Conservation (phyloP, 2,888 invertebrate species). For the Meiosimyza platycephala region DNA sequence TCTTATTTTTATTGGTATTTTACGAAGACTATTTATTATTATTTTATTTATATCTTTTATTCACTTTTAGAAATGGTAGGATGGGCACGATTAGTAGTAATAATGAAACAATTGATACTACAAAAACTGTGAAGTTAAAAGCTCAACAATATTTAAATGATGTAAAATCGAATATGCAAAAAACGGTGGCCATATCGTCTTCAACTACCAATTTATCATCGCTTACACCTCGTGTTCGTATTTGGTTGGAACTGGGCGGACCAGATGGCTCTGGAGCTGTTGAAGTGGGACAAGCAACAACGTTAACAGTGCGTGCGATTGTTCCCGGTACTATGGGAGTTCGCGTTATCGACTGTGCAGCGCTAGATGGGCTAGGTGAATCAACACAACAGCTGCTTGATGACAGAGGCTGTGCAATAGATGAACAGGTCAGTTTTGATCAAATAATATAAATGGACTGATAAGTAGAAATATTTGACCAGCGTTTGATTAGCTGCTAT, state of each 20-base stretch:
- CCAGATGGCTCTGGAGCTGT: conserved; percentile 71
- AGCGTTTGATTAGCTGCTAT: too few relatives aligned
- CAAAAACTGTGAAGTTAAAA: conserved; percentile 15
- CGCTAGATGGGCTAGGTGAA: conserved; percentile 82
- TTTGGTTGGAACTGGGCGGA: conserved; percentile 78
- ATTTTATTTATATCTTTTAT: too few relatives aligned
- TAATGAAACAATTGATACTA: not conserved
- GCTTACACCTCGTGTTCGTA: conserved; percentile 71
- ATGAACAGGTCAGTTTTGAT: conserved; percentile 69
- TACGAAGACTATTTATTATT: not conserved
- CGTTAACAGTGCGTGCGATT: conserved; percentile 69
- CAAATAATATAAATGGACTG: not conserved
- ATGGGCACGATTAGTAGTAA: conserved; percentile 68
- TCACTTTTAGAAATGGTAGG: conserved; percentile 70
- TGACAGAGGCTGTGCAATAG: conserved; percentile 80
- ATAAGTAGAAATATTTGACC: too few relatives aligned
- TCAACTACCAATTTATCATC: conserved; percentile 38
- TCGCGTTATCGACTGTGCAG: conserved; percentile 80
- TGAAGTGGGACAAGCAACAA: conserved; percentile 79
- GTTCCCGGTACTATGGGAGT: conserved; percentile 77
- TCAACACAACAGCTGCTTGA: conserved; percentile 80
- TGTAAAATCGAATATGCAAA: not conserved
- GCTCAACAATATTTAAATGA: conserved; percentile 21
- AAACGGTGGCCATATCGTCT: not conserved
- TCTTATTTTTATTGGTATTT: too few relatives aligned